Conservation (phyloP, 2,888 invertebrate species). For the Hydriomena furcata region DNA sequence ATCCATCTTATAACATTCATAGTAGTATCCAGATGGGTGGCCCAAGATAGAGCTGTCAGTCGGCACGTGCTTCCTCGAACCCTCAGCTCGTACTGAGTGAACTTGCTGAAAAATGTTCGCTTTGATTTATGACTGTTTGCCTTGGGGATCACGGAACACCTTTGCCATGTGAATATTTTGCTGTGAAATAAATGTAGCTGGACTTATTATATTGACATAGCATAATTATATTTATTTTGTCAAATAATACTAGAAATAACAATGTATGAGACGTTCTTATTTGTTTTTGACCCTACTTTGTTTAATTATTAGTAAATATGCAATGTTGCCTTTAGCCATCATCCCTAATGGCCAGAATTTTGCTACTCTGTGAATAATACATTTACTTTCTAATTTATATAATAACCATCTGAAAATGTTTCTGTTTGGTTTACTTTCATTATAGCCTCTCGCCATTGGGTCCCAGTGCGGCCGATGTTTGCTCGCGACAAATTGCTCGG, state of each 20-base stretch:
- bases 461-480: slow-evolving; percentile 15
- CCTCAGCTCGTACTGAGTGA: neutral
- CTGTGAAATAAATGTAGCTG: neutral
- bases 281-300: no score
- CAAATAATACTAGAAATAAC: no score
- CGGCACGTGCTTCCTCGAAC: slow-evolving; percentile 1
- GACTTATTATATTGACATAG: neutral
- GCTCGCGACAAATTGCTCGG: slow-evolving; percentile 15
- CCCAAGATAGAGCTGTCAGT: slow-evolving; percentile 15
- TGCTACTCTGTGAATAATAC: neutral
- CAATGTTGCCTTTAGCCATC: no score
- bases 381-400: slow-evolving; percentile 1
- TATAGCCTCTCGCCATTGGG: neutral
- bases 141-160: slow-evolving; percentile 8
- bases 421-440: neutral
- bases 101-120: slow-evolving; percentile 3
- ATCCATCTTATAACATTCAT: neutral
- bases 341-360: no score
- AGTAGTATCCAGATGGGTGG: neutral
- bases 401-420: neutral
- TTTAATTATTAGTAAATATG: no score
- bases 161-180: neutral
- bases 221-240: no score
- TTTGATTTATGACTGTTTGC: slow-evolving; percentile 18
- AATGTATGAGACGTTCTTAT: no score